Evolutionary conservation across 2,888 invertebrate genomes (phyloP).

Genomic region (Diplazon laetatorius): DNA sequence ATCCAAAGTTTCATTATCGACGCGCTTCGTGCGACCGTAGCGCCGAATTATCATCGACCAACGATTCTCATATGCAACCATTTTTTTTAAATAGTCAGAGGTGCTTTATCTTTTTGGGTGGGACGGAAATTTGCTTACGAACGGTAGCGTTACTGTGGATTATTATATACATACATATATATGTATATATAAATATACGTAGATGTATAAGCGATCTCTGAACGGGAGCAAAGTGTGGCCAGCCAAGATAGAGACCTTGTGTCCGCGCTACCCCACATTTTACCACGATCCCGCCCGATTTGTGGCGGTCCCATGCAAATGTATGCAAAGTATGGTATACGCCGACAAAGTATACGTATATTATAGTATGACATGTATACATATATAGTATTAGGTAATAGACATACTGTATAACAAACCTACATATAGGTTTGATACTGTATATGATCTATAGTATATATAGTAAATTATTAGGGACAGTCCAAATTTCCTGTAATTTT

Average conservation of each 20-base stretch:
- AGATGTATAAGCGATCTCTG: too few relatives aligned
- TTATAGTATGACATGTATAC: conserved; percentile 20
- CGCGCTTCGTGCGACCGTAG: neutral
- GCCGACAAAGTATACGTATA: conserved; percentile 52
- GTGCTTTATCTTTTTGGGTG: neutral
- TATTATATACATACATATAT: conserved; percentile 3
- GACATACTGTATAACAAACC: too few relatives aligned
- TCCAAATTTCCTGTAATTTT: too few relatives aligned
- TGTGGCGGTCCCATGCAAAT: conserved; percentile 78
- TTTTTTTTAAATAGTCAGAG: neutral
- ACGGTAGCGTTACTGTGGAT: neutral
- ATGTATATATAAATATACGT: neutral
- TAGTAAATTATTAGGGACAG: too few relatives aligned
- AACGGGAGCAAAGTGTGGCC: conserved; percentile 53
- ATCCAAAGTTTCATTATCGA: neutral
- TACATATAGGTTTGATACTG: too few relatives aligned
- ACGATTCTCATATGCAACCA: neutral
- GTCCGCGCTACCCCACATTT: conserved; percentile 66
- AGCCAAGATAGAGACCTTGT: conserved; percentile 68
- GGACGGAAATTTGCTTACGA: conserved; percentile 6
- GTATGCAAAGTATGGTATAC: conserved; percentile 77
- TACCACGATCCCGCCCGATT: conserved; percentile 70
- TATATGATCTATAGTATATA: too few relatives aligned
- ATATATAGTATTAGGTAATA: too few relatives aligned
- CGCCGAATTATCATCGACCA: neutral